Evolutionary conservation across 2,797 vertebrate genomes (phyloP).

Genomic region (Antrozous pallidus): DNA sequence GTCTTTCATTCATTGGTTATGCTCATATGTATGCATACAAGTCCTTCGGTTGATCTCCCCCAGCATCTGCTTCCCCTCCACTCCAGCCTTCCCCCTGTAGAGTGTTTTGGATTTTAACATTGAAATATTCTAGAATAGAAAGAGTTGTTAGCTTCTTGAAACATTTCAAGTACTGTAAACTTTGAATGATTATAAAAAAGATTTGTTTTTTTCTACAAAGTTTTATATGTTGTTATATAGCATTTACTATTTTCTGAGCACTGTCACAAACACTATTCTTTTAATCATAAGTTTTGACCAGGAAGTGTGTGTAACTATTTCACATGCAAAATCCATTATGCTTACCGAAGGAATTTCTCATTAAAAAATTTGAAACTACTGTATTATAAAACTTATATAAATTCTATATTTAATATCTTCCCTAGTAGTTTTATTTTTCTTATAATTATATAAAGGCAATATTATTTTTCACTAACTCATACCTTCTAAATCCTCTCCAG

Average conservation of each 20-base stretch:
- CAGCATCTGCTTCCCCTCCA: too few relatives aligned
- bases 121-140: not conserved
- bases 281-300: not conserved
- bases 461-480: not conserved
- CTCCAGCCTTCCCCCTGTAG: too few relatives aligned
- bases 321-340: not conserved
- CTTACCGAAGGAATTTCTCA: not conserved
- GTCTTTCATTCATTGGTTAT: too few relatives aligned
- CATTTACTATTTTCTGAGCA: not conserved
- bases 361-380: constrained; percentile 26
- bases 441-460: not conserved
- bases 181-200: not conserved
- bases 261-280: not conserved
- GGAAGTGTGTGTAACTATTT: not conserved
- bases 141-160: not conserved
- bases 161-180: not conserved
- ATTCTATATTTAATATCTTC: not conserved
- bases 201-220: not conserved
- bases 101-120: not conserved
- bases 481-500: not conserved
- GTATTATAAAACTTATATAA: constrained; percentile 25
- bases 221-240: not conserved
- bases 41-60: too few relatives aligned
- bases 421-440: not conserved
- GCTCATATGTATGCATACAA: too few relatives aligned